Base-by-base conservation (phyloP, 2,888 invertebrate species). In the Lepeophtheirus nordmannii region DNA sequence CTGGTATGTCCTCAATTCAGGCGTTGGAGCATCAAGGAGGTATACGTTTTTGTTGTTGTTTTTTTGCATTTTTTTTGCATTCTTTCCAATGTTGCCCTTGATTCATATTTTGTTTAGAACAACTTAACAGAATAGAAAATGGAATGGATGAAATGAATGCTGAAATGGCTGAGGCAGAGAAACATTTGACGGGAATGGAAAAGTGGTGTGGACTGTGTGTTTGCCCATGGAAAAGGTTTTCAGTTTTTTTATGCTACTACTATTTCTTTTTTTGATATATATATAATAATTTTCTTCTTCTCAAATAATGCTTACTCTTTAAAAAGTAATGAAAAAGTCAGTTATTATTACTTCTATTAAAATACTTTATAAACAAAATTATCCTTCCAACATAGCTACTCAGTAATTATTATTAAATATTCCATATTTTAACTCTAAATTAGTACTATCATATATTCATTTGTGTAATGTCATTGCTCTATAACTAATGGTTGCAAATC, bases 131-230 rank as follows among this genome's bases (percentile, higher is more conserved):
- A 74, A 91, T 97, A 79, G 98, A 99, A 80, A 96, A 96, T 80
- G 97, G 97, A 57, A 94, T 99, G 93, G 98, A 98, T 80, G 94
- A 96, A 79, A 99, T 99, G 80, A 98, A 99, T 80, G 87, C 91
- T 70, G 98, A 99, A 78, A 99, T 99, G 98, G 85, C 87, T 74
- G 97, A 98, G 78, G 98, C 98, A 20, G 98, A 99, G 80, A 97
- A 98, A 80, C 97, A 98, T 79, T 82, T 99, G 73, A 96, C 96
- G 71, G 97, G 97, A 70, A 93, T 99, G 93, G 98, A 99, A 81
- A 98, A 70, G 22, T 82, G 82, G 72, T 82, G 82, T 72, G 82
- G 82, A 22, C 74, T 83, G 30, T 83, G 82, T 74, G 80, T 81
- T 23, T 75, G 82, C 68, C 82, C 82, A 11, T 82, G 82, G 69